A percentile compares a stretch with the other conserved stretches of the same genome.
These are phyloP conservation scores for Hyposoter dolosus DNA, from an alignment of 2,888 invertebrate species.

Conservation along the genomic window DNA sequence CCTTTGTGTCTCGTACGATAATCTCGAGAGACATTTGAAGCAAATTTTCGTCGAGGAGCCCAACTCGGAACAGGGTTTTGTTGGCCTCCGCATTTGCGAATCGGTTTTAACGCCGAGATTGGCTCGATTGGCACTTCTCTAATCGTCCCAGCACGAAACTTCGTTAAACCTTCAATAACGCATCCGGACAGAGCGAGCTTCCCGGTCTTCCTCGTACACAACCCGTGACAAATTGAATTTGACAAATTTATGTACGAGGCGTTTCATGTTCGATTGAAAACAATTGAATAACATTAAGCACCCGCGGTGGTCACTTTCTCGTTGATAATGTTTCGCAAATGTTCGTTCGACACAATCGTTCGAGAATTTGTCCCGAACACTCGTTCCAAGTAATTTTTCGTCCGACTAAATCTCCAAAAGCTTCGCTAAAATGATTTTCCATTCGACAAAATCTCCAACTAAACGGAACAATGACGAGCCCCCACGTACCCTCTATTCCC, in stretches of 20 bases:
- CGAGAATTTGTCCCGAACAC: neutral
- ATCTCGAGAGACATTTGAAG: constrained; percentile 41
- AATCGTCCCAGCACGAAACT: constrained; percentile 62
- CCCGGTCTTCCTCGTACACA: constrained; percentile 9
- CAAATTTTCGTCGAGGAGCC: constrained; percentile 14
- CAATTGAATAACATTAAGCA: neutral
- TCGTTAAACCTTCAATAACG: constrained; percentile 59
- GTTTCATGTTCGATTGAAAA: neutral
- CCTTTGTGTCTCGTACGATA: constrained; percentile 57
- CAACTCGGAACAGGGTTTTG: constrained; percentile 5
- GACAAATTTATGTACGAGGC: constrained; percentile 4
- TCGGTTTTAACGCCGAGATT: constrained; percentile 52
- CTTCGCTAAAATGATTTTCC: constrained; percentile 19
- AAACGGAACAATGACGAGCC: constrained; percentile 44
- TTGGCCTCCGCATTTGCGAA: constrained; percentile 54
- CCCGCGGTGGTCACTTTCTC: neutral
- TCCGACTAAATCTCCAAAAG: constrained; percentile 23
- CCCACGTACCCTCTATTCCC: constrained; percentile 27
- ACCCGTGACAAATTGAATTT: constrained; percentile 8
- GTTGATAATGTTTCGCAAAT: neutral
- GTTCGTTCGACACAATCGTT: neutral
- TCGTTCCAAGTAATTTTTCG: constrained; percentile 44
- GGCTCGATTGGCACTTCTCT: constrained; percentile 63
- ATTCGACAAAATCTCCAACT: constrained; percentile 27
- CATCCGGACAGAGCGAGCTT: constrained; percentile 3